Percentiles rank a stretch among this genome's conserved stretches.
Evolutionary conservation across 2,113 vertebrate genomes (phyloP).

Genomic region (Crotalus viridis): DNA sequence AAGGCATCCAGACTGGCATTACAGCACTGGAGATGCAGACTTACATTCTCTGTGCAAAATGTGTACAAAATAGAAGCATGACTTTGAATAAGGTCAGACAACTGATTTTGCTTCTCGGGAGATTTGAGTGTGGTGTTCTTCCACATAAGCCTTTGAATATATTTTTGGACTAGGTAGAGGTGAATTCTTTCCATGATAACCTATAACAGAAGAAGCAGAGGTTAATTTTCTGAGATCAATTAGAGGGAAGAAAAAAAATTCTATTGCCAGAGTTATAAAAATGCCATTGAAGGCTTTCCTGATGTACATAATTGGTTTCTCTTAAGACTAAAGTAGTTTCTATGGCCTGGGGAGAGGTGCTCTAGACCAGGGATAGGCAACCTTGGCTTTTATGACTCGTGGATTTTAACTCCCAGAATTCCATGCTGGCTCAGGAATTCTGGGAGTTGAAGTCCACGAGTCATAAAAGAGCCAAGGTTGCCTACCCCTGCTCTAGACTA

Average conservation of each 20-base stretch:
- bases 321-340: not conserved
- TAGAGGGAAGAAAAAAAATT: not conserved
- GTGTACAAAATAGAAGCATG: slow-evolving; percentile 65
- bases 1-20: not conserved
- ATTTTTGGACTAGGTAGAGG: slow-evolving; percentile 71
- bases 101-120: slow-evolving; percentile 66
- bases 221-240: not conserved
- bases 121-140: slow-evolving; percentile 72
- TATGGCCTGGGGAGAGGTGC: not conserved
- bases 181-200: slow-evolving; percentile 67
- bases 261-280: not conserved
- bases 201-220: slow-evolving; percentile 59
- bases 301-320: not conserved
- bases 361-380: not conserved
- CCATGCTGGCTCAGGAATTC: no score
- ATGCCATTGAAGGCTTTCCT: not conserved
- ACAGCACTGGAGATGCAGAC: slow-evolving; percentile 27
- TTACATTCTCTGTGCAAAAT: slow-evolving; percentile 77
- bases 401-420: no score
- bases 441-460: no score
- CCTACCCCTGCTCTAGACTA: not conserved
- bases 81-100: slow-evolving; percentile 67
- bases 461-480: no score
- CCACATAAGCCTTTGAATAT: slow-evolving; percentile 78
- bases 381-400: no score